Conservation (phyloP, 1,140 invertebrate species). For the Helicorthomorpha holstii region DNA sequence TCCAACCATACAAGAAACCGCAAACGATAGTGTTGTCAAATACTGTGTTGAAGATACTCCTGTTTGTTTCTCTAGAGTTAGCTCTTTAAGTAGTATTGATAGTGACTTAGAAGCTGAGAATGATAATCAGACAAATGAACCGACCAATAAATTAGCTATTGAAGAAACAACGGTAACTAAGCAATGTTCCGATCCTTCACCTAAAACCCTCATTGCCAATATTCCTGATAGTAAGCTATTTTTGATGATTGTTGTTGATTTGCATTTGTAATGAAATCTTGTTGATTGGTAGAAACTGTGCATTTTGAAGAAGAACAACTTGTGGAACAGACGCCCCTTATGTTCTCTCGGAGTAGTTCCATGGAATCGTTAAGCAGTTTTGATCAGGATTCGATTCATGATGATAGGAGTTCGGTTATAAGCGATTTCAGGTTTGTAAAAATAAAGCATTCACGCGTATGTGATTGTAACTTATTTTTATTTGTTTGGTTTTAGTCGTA, state of each 20-base stretch:
- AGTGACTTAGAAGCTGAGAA: too few relatives aligned
- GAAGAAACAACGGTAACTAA: too few relatives aligned
- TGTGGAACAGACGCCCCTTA: conserved; percentile 76
- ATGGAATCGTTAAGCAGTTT: conserved; percentile 75
- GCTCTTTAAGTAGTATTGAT: conserved; percentile 59
- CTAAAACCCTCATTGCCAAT: not conserved
- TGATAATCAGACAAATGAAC: too few relatives aligned
- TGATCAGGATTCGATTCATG: conserved; percentile 56
- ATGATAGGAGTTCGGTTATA: conserved; percentile 69
- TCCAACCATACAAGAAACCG: conserved; percentile 4
- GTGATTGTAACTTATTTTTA: too few relatives aligned
- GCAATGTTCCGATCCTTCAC: not conserved
- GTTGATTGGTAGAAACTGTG: conserved; percentile 30
- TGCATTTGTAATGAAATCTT: not conserved
- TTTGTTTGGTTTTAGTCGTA: conserved; percentile 44
- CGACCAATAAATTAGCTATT: too few relatives aligned
- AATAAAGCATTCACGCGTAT: too few relatives aligned
- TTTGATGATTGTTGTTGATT: too few relatives aligned
- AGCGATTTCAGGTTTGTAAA: conserved; percentile 58
- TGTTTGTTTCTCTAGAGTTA: conserved; percentile 57
- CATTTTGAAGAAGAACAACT: conserved; percentile 46
- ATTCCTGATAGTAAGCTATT: too few relatives aligned
- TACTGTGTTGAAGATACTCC: conserved; percentile 73
- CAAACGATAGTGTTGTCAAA: conserved; percentile 28
- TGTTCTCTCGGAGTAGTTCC: conserved; percentile 85